Evolutionary conservation across 2,888 invertebrate genomes (phyloP).

Genomic region (Serrognathus titanus): DNA sequence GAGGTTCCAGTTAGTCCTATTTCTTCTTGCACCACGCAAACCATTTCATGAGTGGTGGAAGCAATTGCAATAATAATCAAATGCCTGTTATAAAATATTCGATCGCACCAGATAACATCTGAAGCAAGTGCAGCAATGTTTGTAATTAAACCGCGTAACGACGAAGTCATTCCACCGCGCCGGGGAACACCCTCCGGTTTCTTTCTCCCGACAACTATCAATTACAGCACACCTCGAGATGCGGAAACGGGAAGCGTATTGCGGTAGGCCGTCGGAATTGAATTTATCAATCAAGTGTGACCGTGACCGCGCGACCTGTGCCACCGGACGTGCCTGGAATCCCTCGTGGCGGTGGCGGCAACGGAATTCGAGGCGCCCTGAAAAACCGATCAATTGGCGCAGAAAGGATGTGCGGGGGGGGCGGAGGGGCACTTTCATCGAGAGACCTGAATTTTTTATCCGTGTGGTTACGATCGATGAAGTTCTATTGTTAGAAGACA

Average conservation of each 20-base stretch:
- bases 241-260: constrained; percentile 17
- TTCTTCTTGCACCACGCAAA: too few species aligned
- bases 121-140: background rate
- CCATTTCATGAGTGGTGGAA: too few species aligned
- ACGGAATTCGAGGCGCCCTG: constrained; percentile 14
- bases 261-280: constrained; percentile 32
- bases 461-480: too few species aligned
- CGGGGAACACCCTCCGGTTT: background rate
- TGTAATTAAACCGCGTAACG: background rate
- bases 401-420: too few species aligned
- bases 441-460: too few species aligned
- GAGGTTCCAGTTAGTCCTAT: too few species aligned
- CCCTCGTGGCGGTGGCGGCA: constrained; percentile 13
- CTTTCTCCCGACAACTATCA: too few species aligned
- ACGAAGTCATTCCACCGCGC: background rate
- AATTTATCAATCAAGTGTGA: constrained; percentile 33
- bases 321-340: constrained; percentile 29
- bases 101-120: background rate
- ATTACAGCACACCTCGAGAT: too few species aligned
- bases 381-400: constrained; percentile 22
- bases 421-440: too few species aligned
- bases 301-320: constrained; percentile 29
- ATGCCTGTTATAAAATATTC: too few species aligned
- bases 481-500: too few species aligned
- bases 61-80: too few species aligned